Evolutionary conservation across 2,888 invertebrate genomes (phyloP).

Genomic region (Hypercompe scribonia): DNA sequence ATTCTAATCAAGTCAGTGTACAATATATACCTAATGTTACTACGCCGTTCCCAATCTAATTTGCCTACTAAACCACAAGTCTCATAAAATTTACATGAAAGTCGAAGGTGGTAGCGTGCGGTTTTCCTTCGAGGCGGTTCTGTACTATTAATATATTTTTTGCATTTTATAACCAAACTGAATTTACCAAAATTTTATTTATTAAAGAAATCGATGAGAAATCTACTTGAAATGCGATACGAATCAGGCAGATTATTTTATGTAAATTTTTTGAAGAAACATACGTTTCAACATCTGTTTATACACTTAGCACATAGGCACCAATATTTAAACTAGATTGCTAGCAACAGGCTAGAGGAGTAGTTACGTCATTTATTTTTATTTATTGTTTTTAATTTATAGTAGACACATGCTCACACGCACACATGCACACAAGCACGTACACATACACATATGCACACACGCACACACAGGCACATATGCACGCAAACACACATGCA

Average conservation of each 20-base stretch:
- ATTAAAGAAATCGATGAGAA: neutral
- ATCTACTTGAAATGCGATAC: neutral
- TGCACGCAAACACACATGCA: too few relatives aligned
- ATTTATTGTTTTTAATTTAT: too few relatives aligned
- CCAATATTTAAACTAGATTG: too few relatives aligned
- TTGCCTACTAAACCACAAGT: slow-evolving; percentile 39
- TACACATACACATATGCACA: too few relatives aligned
- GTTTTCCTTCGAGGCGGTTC: slow-evolving; percentile 23
- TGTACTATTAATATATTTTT: slow-evolving; percentile 27
- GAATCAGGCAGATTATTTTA: neutral
- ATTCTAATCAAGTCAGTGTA: slow-evolving; percentile 40
- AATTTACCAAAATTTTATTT: neutral
- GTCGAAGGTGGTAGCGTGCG: slow-evolving; percentile 29
- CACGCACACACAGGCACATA: too few relatives aligned
- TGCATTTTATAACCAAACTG: neutral
- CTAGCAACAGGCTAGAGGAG: too few relatives aligned
- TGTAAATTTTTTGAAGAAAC: neutral
- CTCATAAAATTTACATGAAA: slow-evolving; percentile 53
- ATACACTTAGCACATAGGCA: neutral
- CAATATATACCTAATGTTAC: slow-evolving; percentile 26
- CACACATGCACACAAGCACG: too few relatives aligned
- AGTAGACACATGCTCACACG: too few relatives aligned
- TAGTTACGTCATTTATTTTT: too few relatives aligned
- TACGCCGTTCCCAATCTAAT: slow-evolving; percentile 45
- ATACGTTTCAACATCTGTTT: neutral